Evolutionary conservation across 2,888 invertebrate genomes (phyloP), one percentile per base, ranked within the genome.

Genomic region (Bombyx huttoni): DNA sequence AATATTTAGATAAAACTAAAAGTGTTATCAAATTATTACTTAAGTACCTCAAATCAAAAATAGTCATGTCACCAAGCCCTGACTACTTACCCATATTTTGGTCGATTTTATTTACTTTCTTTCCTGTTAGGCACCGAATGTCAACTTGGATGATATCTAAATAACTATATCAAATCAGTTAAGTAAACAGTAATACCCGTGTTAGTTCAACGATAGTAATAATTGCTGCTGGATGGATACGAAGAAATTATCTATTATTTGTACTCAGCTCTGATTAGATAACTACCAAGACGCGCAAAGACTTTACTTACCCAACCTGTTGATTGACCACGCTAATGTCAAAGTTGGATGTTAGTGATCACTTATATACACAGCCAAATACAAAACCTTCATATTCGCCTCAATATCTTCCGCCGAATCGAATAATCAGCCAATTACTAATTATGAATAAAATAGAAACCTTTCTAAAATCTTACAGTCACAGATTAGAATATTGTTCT

Each of bases 201-300:
- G 75, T 84, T 81, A 60, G 77, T 73, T 76, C 65, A 74, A 59
- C 68, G 86, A 86, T 86, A 85, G 78, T 75, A 79, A 81, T 85
- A 84, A 85, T 85, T 85, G 85, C 86, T 80, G 82, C 79, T 85
- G 83, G 79, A 75, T 81, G 75, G 71, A 65, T 64, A 58, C 64
- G 81, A 80, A 61, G 56, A 59, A 70, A 77, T 83, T 86, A 85
- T 84, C 84, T 84, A 82, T 83, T 83, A 78, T 87, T 85, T 84
- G 78, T 73, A 70, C 70, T 74, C 72, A 69, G 68, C 65, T 61
- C 56, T 64, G 85, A 84, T 84, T 70, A 85, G 84, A 86, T 86
- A 83, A 73, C 60, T 52, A 52, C 59, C 64, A 71, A 76, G 72
- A 78, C 77, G 71, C 72, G 65, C 63, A 65, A 65, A 68, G 64